Evolutionary conservation across 2,113 vertebrate genomes (phyloP).

Genomic region (Daubentonia madagascariensis): DNA sequence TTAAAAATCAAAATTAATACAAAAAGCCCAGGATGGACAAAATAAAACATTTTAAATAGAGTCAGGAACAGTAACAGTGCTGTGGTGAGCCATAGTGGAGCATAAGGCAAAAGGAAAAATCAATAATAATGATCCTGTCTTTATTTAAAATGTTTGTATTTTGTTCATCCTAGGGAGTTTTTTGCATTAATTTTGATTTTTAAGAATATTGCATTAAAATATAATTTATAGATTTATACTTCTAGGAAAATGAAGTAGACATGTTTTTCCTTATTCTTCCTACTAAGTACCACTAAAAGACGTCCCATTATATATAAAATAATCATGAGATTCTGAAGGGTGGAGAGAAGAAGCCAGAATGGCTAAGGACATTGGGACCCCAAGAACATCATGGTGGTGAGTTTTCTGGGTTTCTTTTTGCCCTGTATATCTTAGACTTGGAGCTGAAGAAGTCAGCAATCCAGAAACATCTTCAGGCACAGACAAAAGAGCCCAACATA

Average conservation of each 20-base stretch:
- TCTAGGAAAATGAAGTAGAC: neutral
- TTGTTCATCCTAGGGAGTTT: neutral
- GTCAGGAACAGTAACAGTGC: neutral
- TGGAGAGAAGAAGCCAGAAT: neutral
- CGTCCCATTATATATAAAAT: neutral
- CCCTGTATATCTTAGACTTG: neutral
- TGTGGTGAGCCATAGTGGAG: neutral
- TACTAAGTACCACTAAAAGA: neutral
- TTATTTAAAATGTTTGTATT: neutral
- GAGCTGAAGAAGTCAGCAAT: neutral
- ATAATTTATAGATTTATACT: neutral
- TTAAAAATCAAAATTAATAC: neutral
- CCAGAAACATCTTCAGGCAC: neutral
- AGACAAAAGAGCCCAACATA: neutral
- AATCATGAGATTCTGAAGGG: neutral
- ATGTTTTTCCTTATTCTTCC: neutral
- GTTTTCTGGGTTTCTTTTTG: neutral
- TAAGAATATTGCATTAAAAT: neutral
- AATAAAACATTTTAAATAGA: neutral
- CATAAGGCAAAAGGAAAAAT: neutral
- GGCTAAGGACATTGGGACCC: too few species aligned
- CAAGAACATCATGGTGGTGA: rapidly evolving
- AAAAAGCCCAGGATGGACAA: neutral
- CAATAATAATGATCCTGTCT: neutral
- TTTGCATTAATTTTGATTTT: neutral